A percentile compares a stretch with the other conserved stretches of the same genome.
phyloP scores from a whole-genome alignment of 1,140 invertebrate genomes.

The Zaprionus tsacasi region DNA sequence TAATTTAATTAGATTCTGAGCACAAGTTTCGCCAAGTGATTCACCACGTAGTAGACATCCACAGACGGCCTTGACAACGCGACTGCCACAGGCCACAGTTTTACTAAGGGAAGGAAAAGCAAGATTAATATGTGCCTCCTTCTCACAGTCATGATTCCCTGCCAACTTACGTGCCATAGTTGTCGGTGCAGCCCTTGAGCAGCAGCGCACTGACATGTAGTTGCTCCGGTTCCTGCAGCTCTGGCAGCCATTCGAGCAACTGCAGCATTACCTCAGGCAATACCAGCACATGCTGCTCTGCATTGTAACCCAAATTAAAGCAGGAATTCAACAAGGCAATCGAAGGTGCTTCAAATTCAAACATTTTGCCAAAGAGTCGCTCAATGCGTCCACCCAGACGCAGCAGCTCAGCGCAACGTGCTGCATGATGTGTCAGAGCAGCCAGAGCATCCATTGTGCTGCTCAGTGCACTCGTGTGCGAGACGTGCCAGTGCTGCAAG shows the following conservation, averaged over 20 bases:
- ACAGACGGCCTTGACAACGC: slow-evolving; percentile 84
- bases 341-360: slow-evolving; percentile 72
- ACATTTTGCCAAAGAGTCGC: slow-evolving; percentile 79
- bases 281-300: slow-evolving; percentile 59
- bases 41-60: slow-evolving; percentile 74
- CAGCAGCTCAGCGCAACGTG: slow-evolving; percentile 50
- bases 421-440: slow-evolving; percentile 54
- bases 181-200: slow-evolving; percentile 83
- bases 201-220: slow-evolving; percentile 82
- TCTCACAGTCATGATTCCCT: not conserved
- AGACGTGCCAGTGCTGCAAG: slow-evolving; percentile 65
- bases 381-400: slow-evolving; percentile 62
- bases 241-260: slow-evolving; percentile 80
- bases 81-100: slow-evolving; percentile 82
- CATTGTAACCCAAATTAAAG: slow-evolving; percentile 84
- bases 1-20: slow-evolving; percentile 86
- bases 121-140: not conserved
- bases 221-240: slow-evolving; percentile 84
- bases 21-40: slow-evolving; percentile 68
- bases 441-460: slow-evolving; percentile 68
- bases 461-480: slow-evolving; percentile 53
- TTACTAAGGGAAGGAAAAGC: slow-evolving; percentile 71
- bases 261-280: slow-evolving; percentile 76
- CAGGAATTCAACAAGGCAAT: slow-evolving; percentile 79
- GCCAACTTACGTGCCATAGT: slow-evolving; percentile 83